These are phyloP conservation scores for Mizuhopecten yessoensis DNA, from an alignment of 1,140 invertebrate species.

Conservation along the genomic window DNA sequence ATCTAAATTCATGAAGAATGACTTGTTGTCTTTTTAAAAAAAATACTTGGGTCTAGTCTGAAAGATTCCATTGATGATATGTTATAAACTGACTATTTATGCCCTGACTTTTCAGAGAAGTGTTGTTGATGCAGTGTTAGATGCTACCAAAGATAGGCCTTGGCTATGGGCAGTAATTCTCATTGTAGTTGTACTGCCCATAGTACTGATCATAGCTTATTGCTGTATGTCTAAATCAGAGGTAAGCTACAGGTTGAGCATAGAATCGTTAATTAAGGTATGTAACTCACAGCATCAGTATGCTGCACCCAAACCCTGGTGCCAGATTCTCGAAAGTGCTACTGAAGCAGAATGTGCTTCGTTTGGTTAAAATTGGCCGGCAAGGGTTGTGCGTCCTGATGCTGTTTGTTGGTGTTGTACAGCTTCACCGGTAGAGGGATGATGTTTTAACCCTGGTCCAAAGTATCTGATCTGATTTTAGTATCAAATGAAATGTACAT, in stretches of 20 bases:
- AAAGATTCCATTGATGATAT: neutral
- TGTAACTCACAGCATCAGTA: neutral
- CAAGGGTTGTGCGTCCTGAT: neutral
- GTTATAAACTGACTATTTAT: neutral
- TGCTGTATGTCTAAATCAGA: slow-evolving; percentile 87
- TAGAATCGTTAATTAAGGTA: slow-evolving; percentile 48
- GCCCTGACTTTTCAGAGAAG: slow-evolving; percentile 88
- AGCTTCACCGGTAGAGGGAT: neutral
- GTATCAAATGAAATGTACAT: neutral
- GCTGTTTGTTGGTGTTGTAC: neutral
- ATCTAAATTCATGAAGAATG: too few relatives aligned
- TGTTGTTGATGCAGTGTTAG: slow-evolving; percentile 90
- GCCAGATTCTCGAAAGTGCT: neutral
- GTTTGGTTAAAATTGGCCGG: neutral
- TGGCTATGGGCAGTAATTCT: slow-evolving; percentile 96
- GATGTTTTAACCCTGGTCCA: neutral
- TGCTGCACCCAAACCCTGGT: neutral
- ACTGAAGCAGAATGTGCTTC: neutral
- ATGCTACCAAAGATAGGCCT: slow-evolving; percentile 93
- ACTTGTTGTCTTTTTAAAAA: too few relatives aligned
- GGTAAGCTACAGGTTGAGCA: slow-evolving; percentile 68
- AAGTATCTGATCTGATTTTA: neutral
- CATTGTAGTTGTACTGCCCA: slow-evolving; percentile 90
- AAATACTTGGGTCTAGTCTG: neutral
- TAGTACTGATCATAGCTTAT: slow-evolving; percentile 90